phyloP scores from a whole-genome alignment of 2,888 invertebrate genomes.

The Polydrusus cervinus region DNA sequence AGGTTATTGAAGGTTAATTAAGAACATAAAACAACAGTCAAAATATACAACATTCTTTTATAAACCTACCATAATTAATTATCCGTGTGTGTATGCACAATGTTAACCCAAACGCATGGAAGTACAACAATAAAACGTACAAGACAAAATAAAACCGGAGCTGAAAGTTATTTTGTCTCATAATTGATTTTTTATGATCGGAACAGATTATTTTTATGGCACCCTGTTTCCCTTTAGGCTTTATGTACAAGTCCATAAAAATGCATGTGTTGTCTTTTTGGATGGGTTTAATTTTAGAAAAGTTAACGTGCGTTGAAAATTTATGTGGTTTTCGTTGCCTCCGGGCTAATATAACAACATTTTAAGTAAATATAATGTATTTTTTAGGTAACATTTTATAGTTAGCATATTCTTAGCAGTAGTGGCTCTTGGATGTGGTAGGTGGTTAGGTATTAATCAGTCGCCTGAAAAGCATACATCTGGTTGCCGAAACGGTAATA shows the following conservation, averaged over 20 bases:
- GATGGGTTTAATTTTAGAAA: conserved; percentile 24
- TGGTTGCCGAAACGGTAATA: too few species aligned
- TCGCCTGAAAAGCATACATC: too few species aligned
- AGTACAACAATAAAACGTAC: conserved; percentile 35
- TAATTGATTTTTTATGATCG: conserved; percentile 42
- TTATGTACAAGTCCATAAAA: conserved; percentile 22
- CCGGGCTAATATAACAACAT: neutral
- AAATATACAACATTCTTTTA: neutral
- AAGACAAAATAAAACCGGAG: conserved; percentile 27
- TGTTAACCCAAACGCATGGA: conserved; percentile 4
- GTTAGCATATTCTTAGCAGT: too few species aligned
- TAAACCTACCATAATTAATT: conserved; percentile 20
- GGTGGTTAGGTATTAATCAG: too few species aligned
- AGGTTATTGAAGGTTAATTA: neutral
- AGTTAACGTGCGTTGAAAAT: conserved; percentile 6
- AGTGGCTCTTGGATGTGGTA: too few species aligned
- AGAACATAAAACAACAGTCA: neutral
- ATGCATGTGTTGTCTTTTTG: conserved; percentile 11
- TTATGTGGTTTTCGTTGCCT: neutral
- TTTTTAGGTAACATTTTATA: too few species aligned
- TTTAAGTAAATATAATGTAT: conserved; percentile 4
- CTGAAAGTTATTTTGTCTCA: conserved; percentile 30
- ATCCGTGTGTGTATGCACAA: conserved; percentile 8
- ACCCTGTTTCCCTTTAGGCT: conserved; percentile 20
- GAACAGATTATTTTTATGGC: conserved; percentile 38